phyloP scores from a whole-genome alignment of 2,888 invertebrate species.

The Hirtodrosophila cameraria region DNA sequence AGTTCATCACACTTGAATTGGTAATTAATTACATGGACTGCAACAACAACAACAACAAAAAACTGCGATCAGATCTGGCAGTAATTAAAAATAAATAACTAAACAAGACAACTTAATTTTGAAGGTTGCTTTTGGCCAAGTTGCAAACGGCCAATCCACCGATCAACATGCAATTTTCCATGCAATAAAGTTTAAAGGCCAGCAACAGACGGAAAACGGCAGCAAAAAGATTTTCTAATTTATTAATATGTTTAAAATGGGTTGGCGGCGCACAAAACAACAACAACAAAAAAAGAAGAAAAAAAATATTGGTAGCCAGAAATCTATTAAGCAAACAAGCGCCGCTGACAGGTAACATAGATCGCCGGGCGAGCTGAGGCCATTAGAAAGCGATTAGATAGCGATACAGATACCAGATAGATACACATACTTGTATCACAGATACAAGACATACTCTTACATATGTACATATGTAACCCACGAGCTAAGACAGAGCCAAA shows the following conservation, averaged over 20 bases:
- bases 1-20: constrained; percentile 67
- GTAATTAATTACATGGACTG: constrained; percentile 65
- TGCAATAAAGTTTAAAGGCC: constrained; percentile 74
- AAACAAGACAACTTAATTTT: constrained; percentile 74
- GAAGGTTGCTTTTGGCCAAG: constrained; percentile 60
- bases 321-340: constrained; percentile 79
- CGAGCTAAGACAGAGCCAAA: constrained; percentile 55
- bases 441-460: constrained; percentile 26
- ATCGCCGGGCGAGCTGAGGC: constrained; percentile 70
- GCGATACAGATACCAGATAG: constrained; percentile 72
- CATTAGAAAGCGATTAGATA: constrained; percentile 80
- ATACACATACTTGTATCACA: constrained; percentile 24
- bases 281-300: constrained; percentile 15
- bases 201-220: constrained; percentile 27
- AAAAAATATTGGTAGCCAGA: constrained; percentile 44
- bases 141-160: constrained; percentile 28
- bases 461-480: constrained; percentile 65
- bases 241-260: constrained; percentile 75
- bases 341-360: constrained; percentile 74
- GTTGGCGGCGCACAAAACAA: constrained; percentile 26
- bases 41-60: constrained; percentile 13
- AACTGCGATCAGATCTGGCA: constrained; percentile 15
- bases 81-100: constrained; percentile 67
- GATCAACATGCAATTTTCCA: constrained; percentile 69
- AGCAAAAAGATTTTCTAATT: constrained; percentile 77